Evolutionary conservation across 2,888 invertebrate species (phyloP), one percentile per base, ranked within the genome.

Genomic region (Metacarcinus magister): DNA sequence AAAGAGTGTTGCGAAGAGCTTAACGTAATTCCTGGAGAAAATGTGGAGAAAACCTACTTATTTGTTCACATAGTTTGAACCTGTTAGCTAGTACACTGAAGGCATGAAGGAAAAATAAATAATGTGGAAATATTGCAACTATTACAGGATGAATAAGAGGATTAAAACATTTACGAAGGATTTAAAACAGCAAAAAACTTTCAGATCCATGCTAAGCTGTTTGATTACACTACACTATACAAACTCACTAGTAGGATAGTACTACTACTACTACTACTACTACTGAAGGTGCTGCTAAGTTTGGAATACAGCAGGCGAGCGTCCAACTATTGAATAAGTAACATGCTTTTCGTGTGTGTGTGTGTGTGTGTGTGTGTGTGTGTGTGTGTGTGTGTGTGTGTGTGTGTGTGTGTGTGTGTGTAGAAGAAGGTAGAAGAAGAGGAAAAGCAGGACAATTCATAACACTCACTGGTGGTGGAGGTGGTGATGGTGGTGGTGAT

Each of bases 391-490:
- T 54, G 54, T 8, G 54, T 54, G 8, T 8, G 54, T 16, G 54
- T 13, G 54, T 54, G 54, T 39, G 39, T 39, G n/a, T 90, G 19
- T 39, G 39, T 43, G 13, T 39, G 39, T 39, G 39, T 39, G 43
- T 48, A 28, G 16, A 43, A 44, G 60, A 44, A 54, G 16, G 60
- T 28, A 60, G 39, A 23, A 28, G 91, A 32, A 67, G 16, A n/a
- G 60, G 46, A 32, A 44, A 16, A 54, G 54, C 4, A 23, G 3
- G n/a, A n/a, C 3, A n/a, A 23, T 23, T 46, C 13, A 44, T 44
- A 32, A n/a, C 16, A 94, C 96, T 96, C 87, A 96, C 96, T 95
- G 94, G 67, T 96, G 96, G 39, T 92, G 93, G 95, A 95, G 95
- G 23, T 94, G 95, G 23, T 94, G 92, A 43, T 60, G 94, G 89